A percentile compares a stretch with the other conserved stretches of the same genome.
Conservation (phyloP, 92 coral and sea anemone species). For the Epizoanthus illoricatus region DNA sequence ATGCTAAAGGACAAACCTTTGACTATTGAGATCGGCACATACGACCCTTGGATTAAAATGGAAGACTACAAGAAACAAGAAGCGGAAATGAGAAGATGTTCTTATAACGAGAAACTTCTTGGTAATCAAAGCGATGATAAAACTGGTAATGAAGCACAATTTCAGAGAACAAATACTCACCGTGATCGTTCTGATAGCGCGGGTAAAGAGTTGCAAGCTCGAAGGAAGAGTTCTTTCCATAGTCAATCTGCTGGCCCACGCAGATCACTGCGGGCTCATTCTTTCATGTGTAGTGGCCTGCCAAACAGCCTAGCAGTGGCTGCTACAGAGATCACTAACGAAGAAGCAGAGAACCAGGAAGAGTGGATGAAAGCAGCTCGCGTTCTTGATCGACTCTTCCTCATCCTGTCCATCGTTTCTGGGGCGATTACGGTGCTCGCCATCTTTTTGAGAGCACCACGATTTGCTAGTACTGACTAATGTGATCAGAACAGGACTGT, state of each 20-base stretch:
- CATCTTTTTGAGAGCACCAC: conserved; percentile 73
- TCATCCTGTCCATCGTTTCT: conserved; percentile 59
- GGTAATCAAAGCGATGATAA: background rate
- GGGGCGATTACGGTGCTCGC: conserved; percentile 62
- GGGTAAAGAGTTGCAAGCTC: background rate
- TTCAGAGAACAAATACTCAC: background rate
- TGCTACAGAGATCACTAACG: conserved; percentile 36
- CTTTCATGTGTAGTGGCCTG: conserved; percentile 18
- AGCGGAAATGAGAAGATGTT: background rate
- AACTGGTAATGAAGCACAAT: background rate
- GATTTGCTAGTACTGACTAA: conserved; percentile 40
- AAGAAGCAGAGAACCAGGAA: conserved; percentile 51
- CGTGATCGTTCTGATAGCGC: background rate
- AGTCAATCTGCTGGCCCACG: background rate
- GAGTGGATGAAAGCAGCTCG: conserved; percentile 93
- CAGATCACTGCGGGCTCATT: background rate
- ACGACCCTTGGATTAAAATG: conserved; percentile 36
- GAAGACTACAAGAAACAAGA: conserved; percentile 29
- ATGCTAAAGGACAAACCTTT: background rate
- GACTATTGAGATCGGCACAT: background rate
- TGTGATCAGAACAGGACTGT: too few species aligned
- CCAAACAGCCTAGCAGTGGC: conserved; percentile 21
- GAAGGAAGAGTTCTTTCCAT: background rate
- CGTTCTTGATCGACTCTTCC: conserved; percentile 75
- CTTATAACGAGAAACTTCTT: background rate